phyloP scores from a whole-genome alignment of 2,113 vertebrate species.

The Odontophorus gujanensis region DNA sequence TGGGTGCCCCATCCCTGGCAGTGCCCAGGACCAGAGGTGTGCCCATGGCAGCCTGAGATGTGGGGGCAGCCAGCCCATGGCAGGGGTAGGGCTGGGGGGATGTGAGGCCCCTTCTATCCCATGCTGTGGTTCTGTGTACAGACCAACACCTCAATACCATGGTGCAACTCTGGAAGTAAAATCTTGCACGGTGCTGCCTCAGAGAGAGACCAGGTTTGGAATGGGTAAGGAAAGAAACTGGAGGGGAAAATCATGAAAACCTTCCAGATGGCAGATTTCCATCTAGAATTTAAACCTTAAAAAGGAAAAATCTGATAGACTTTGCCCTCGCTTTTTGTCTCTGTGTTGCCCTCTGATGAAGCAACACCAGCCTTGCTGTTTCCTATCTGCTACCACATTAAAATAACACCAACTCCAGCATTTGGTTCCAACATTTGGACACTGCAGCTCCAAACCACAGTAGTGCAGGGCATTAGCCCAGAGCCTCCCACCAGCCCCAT shows the following conservation, averaged over 20 bases:
- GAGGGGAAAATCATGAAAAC: not conserved
- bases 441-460: rapidly evolving
- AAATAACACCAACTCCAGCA: not conserved
- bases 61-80: not conserved
- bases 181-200: not conserved
- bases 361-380: not conserved
- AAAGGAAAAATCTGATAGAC: not conserved
- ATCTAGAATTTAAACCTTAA: not conserved
- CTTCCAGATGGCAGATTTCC: not conserved
- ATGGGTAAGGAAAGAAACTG: not conserved
- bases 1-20: not conserved
- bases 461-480: not conserved
- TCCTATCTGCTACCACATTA: not conserved
- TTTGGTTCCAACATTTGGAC: not conserved
- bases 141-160: rapidly evolving
- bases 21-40: not conserved
- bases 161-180: not conserved
- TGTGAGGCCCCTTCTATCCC: not conserved
- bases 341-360: not conserved
- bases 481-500: not conserved
- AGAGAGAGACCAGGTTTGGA: not conserved
- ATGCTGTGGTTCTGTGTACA: not conserved
- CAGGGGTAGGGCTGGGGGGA: not conserved
- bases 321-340: not conserved
- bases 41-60: not conserved